A percentile compares a stretch with the other conserved stretches of the same genome.
Evolutionary conservation across 2,113 vertebrate genomes (phyloP).

Genomic region (Oreochromis aureus): DNA sequence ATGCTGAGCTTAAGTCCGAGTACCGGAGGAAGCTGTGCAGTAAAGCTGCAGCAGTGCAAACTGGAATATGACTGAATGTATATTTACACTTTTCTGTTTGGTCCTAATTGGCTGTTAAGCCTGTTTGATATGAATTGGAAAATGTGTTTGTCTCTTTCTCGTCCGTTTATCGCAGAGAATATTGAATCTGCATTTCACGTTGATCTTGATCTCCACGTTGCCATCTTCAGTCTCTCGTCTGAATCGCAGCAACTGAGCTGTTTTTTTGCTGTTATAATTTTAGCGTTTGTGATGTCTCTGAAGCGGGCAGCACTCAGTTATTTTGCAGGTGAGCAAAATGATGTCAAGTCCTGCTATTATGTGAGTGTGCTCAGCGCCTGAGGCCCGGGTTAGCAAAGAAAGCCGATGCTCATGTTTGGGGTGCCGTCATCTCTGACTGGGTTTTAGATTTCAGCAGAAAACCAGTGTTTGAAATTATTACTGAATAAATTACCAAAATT

Average conservation of each 20-base stretch:
- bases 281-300: background rate
- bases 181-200: background rate
- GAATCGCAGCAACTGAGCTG: background rate
- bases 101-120: background rate
- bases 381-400: rapidly evolving
- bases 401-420: background rate
- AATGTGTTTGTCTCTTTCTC: rapidly evolving
- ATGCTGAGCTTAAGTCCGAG: rapidly evolving
- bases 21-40: background rate
- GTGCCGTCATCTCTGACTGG: background rate
- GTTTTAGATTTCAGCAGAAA: background rate
- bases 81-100: background rate
- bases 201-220: background rate
- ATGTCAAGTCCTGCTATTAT: background rate
- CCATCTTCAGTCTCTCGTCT: background rate
- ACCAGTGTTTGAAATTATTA: background rate
- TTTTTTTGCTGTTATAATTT: background rate
- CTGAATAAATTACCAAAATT: background rate
- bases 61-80: background rate
- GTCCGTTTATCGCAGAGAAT: background rate
- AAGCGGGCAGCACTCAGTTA: background rate
- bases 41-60: background rate
- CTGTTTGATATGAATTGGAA: background rate
- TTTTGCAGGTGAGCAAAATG: background rate
- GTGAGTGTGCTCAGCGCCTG: background rate